phyloP scores from a whole-genome alignment of 2,113 vertebrate genomes.

The Apaloderma vittatum region DNA sequence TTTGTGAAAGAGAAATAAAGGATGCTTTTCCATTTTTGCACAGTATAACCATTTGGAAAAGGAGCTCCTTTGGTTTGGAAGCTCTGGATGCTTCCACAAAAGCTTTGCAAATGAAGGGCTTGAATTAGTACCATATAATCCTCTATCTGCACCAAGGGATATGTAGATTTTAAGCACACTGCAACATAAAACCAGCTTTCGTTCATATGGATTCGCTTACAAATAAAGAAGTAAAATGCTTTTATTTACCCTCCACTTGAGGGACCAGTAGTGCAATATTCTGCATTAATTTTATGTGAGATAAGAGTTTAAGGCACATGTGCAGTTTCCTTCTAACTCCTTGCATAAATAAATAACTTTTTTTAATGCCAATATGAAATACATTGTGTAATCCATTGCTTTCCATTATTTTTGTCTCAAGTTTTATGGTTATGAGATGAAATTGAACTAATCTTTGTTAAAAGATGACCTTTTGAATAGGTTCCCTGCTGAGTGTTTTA shows the following conservation, averaged over 20 bases:
- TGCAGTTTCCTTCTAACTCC: background rate
- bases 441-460: conserved; percentile 24
- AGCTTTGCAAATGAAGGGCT: background rate
- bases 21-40: background rate
- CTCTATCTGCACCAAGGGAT: background rate
- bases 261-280: background rate
- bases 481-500: background rate
- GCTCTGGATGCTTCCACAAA: background rate
- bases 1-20: background rate
- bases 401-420: background rate
- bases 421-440: background rate
- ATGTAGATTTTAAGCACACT: background rate
- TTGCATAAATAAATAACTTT: background rate
- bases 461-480: conserved; percentile 36
- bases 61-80: background rate
- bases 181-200: rapidly evolving
- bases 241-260: background rate
- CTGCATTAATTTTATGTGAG: background rate
- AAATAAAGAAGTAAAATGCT: background rate
- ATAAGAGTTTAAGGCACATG: background rate
- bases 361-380: background rate
- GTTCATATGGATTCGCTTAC: background rate
- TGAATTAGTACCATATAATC: background rate
- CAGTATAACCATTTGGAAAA: background rate
- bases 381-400: background rate